Evolutionary conservation across 2,888 invertebrate genomes (phyloP).

Genomic region (Tipula unca): DNA sequence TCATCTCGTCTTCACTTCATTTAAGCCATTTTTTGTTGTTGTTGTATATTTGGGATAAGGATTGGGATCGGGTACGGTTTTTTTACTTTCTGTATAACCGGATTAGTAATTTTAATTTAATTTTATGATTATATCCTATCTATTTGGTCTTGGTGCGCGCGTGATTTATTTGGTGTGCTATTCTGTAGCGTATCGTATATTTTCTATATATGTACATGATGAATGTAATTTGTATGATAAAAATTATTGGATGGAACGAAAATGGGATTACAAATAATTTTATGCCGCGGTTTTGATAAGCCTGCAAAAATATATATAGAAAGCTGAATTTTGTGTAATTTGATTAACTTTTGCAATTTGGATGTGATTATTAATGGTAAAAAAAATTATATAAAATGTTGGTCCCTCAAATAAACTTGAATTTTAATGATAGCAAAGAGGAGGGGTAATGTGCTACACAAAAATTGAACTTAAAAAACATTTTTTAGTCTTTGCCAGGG

Average conservation of each 20-base stretch:
- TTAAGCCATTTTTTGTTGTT: background rate
- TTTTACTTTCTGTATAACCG: background rate
- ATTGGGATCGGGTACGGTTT: background rate
- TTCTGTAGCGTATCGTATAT: background rate
- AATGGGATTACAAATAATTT: background rate
- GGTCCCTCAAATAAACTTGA: too few species aligned
- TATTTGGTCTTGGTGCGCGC: background rate
- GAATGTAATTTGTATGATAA: background rate
- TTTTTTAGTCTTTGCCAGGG: too few species aligned
- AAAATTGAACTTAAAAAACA: too few species aligned
- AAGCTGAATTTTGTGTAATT: too few species aligned
- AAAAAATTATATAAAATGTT: too few species aligned
- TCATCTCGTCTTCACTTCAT: slow-evolving; percentile 8
- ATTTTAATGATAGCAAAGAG: too few species aligned
- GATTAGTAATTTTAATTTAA: background rate
- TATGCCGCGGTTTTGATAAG: background rate
- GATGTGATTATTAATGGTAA: too few species aligned
- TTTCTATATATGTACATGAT: too few species aligned
- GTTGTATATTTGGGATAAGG: background rate
- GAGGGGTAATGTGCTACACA: too few species aligned
- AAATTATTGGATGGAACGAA: background rate
- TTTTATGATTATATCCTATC: background rate
- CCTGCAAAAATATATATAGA: too few species aligned
- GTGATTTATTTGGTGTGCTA: background rate
- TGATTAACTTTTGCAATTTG: too few species aligned